Conservation (phyloP, 2,797 vertebrate genomes). For the Premnoplex brunnescens region DNA sequence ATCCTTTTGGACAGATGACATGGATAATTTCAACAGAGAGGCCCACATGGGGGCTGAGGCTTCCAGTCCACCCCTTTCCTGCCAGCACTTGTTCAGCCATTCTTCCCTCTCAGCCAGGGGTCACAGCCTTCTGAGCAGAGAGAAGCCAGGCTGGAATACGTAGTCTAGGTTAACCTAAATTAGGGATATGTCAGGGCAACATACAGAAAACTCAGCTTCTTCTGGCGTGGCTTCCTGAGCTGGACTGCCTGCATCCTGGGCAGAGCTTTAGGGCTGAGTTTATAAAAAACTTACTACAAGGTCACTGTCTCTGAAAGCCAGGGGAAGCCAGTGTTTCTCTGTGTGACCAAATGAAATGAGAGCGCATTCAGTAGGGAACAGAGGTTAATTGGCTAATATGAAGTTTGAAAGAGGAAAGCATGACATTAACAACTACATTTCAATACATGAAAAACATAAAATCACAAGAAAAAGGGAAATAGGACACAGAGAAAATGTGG, state of each 20-base stretch:
- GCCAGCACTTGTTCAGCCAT: not conserved
- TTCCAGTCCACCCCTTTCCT: not conserved
- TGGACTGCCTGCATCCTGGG: not conserved
- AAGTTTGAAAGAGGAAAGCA: not conserved
- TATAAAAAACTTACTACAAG: not conserved
- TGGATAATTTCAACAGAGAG: not conserved
- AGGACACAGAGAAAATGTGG: not conserved
- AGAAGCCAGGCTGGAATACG: not conserved
- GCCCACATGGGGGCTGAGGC: fast-evolving
- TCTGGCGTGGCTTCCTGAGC: not conserved
- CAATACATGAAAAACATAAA: not conserved
- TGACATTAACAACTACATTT: not conserved
- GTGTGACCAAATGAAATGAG: not conserved
- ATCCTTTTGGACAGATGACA: not conserved
- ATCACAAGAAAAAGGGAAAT: not conserved
- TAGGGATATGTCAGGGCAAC: not conserved
- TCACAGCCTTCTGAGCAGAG: not conserved
- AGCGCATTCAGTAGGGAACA: not conserved
- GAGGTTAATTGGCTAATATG: not conserved
- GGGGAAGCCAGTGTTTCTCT: not conserved
- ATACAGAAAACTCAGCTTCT: not conserved
- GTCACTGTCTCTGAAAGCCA: not conserved
- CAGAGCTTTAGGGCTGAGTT: not conserved
- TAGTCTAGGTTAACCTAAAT: not conserved
- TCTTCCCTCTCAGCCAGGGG: not conserved